A percentile compares a stretch with the other conserved stretches of the same genome.
These are phyloP conservation scores for Hydrotaea diabolus DNA, from an alignment of 2,888 invertebrate genomes.

Conservation along the genomic window DNA sequence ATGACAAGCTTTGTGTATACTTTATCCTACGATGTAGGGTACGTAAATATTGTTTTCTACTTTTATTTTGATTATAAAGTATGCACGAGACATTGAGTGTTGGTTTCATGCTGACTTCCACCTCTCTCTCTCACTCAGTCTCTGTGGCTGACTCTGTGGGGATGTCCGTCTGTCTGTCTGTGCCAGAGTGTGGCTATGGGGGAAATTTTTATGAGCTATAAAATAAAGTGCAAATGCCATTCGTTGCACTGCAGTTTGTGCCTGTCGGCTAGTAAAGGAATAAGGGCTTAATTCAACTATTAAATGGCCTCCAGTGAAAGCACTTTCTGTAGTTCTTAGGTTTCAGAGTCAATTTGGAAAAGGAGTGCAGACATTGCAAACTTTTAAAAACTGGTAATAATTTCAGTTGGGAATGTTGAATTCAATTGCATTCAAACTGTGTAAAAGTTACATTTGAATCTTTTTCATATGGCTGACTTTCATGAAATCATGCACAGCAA, in stretches of 20 bases:
- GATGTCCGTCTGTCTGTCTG: background rate
- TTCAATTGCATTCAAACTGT: no score
- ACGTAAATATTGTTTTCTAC: no score
- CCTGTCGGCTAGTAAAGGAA: background rate
- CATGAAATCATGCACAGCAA: no score
- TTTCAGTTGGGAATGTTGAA: no score
- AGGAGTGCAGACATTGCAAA: no score
- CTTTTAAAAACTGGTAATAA: no score
- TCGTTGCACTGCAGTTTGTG: background rate
- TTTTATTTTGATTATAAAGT: background rate
- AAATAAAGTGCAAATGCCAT: background rate
- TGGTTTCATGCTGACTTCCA: background rate
- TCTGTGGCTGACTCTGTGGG: background rate
- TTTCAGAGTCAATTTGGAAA: no score
- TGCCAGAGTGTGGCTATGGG: background rate
- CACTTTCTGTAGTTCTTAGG: background rate
- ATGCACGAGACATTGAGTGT: background rate
- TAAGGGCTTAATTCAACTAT: background rate
- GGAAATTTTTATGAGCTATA: background rate
- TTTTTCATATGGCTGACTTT: no score
- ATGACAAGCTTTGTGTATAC: no score
- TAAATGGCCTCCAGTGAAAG: background rate
- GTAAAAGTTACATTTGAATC: no score
- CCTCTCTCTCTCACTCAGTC: background rate
- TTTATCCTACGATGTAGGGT: no score